Evolutionary conservation across 2,113 vertebrate species (phyloP).

Genomic region (Gavialis gangeticus): DNA sequence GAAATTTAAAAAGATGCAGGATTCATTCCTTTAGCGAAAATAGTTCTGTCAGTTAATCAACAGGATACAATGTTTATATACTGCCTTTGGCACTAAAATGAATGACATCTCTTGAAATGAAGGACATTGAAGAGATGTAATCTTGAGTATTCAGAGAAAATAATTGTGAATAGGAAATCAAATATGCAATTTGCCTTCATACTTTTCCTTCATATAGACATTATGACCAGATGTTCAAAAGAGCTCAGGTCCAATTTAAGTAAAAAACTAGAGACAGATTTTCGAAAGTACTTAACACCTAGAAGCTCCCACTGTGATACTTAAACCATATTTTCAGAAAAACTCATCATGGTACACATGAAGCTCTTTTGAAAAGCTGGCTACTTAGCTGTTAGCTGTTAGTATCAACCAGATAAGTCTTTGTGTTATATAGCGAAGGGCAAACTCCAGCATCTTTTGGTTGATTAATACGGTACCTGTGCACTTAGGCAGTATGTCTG

Average conservation of each 20-base stretch:
- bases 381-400: too few relatives aligned
- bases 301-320: background rate
- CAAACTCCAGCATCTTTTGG: background rate
- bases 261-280: background rate
- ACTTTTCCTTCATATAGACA: background rate
- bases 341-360: too few relatives aligned
- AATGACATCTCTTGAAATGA: background rate
- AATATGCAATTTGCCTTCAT: background rate
- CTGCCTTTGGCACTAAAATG: background rate
- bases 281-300: background rate
- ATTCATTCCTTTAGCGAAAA: background rate
- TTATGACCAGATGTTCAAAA: background rate
- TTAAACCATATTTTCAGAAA: background rate
- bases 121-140: background rate
- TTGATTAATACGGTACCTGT: background rate
- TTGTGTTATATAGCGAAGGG: background rate
- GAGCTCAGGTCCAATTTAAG: background rate
- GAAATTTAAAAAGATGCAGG: background rate
- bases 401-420: background rate
- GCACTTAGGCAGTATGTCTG: background rate
- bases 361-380: background rate
- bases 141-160: background rate
- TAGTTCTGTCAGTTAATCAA: background rate
- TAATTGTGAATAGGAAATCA: background rate
- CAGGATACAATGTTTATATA: background rate